Percentiles rank a stretch among this genome's conserved stretches.
Conservation (phyloP, 2,797 vertebrate species). For the Odontamblyopus rebecca region DNA sequence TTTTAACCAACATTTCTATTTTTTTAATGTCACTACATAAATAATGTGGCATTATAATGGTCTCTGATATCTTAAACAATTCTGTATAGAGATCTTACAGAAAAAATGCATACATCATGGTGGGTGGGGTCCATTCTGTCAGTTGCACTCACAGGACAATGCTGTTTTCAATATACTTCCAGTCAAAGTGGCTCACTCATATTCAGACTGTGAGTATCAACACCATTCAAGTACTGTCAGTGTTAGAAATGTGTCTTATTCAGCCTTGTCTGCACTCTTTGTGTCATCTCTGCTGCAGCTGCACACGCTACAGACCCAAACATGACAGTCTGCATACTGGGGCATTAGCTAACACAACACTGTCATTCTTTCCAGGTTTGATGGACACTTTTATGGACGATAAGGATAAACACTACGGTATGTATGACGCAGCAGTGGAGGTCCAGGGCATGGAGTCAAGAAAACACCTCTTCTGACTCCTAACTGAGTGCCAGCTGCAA, state of each 20-base stretch:
- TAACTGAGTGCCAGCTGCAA: neutral
- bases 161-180: neutral
- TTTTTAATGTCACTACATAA: neutral
- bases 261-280: constrained; percentile 1
- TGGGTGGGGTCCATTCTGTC: neutral
- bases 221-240: constrained; percentile 11
- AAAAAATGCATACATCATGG: neutral
- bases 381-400: neutral
- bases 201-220: neutral
- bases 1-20: too few species aligned
- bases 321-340: neutral
- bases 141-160: neutral
- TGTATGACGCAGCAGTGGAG: neutral
- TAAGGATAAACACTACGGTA: neutral
- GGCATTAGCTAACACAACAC: constrained; percentile 4
- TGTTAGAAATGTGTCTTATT: constrained; percentile 14
- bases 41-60: neutral
- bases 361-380: neutral
- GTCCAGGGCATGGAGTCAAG: neutral
- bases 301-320: neutral
- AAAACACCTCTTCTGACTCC: neutral
- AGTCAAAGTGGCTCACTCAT: constrained; percentile 4
- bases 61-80: too few species aligned
- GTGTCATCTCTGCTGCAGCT: neutral
- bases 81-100: neutral